A percentile compares a stretch with the other conserved stretches of the same genome.
Evolutionary conservation across 2,888 invertebrate species (phyloP).

Genomic region (Lypha dubia): DNA sequence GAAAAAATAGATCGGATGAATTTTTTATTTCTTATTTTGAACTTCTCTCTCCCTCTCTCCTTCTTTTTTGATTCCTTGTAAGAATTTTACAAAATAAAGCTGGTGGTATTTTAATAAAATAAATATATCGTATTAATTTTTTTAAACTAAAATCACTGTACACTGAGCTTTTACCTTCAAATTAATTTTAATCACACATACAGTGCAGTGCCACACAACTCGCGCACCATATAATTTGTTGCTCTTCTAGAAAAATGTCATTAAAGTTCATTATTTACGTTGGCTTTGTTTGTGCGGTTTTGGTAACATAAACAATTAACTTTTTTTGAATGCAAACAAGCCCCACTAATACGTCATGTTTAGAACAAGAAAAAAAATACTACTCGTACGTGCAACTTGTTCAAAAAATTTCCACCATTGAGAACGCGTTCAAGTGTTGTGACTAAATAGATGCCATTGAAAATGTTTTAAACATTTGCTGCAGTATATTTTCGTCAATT

Average conservation of each 20-base stretch:
- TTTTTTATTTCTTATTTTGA: no score
- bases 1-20: no score
- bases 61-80: no score
- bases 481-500: no score
- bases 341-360: slow-evolving; percentile 23
- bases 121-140: neutral
- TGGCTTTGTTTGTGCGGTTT: slow-evolving; percentile 39
- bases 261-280: slow-evolving; percentile 64
- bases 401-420: slow-evolving; percentile 49
- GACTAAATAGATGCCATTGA: slow-evolving; percentile 15
- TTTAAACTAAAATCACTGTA: neutral
- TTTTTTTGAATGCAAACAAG: slow-evolving; percentile 32
- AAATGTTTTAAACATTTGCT: no score
- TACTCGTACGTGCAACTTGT: slow-evolving; percentile 24
- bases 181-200: slow-evolving; percentile 24
- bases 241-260: slow-evolving; percentile 56
- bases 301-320: neutral
- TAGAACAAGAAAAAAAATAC: slow-evolving; percentile 23
- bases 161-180: slow-evolving; percentile 25
- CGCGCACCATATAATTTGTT: slow-evolving; percentile 50
- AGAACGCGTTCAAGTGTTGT: slow-evolving; percentile 56
- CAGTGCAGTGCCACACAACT: neutral
- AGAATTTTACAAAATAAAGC: no score
- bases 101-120: neutral
- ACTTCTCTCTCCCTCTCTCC: no score